Conservation (phyloP, 2,888 invertebrate genomes). For the Hypolimnas misippus region DNA sequence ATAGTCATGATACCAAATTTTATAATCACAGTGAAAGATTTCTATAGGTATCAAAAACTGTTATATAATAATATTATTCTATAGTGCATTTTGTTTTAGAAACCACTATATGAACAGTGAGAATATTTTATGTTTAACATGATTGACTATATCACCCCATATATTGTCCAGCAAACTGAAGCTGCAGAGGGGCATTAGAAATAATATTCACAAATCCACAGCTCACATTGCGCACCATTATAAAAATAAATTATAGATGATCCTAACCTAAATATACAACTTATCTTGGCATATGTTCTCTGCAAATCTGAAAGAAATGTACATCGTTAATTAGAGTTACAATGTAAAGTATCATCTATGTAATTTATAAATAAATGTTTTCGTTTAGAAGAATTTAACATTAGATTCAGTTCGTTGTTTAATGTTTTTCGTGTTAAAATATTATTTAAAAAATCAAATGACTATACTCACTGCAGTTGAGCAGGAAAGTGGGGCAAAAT, state of each 20-base stretch:
- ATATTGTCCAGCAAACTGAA: slow-evolving; percentile 71
- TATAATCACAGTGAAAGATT: slow-evolving; percentile 57
- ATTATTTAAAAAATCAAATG: no score
- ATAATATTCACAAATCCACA: slow-evolving; percentile 80
- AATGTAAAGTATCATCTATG: no score
- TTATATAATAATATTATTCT: slow-evolving; percentile 50
- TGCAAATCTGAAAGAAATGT: slow-evolving; percentile 74
- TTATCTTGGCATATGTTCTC: slow-evolving; percentile 84
- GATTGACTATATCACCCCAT: slow-evolving; percentile 79
- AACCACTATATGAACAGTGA: slow-evolving; percentile 70
- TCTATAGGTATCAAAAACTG: slow-evolving; percentile 58
- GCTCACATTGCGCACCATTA: slow-evolving; percentile 83
- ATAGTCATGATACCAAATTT: slow-evolving; percentile 48
- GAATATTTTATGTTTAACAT: slow-evolving; percentile 70
- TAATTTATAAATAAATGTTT: no score
- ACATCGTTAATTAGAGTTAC: background rate
- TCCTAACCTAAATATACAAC: slow-evolving; percentile 71
- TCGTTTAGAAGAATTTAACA: no score
- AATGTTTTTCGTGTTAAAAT: no score
- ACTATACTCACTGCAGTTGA: slow-evolving; percentile 79
- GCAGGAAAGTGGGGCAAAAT: slow-evolving; percentile 74
- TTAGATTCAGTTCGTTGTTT: no score
- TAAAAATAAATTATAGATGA: slow-evolving; percentile 83
- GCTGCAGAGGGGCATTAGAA: slow-evolving; percentile 68
- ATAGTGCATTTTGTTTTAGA: slow-evolving; percentile 68